A percentile compares a stretch with the other conserved stretches of the same genome.
These are phyloP conservation scores for Picus viridis DNA, from an alignment of 2,797 vertebrate genomes.

Conservation along the genomic window DNA sequence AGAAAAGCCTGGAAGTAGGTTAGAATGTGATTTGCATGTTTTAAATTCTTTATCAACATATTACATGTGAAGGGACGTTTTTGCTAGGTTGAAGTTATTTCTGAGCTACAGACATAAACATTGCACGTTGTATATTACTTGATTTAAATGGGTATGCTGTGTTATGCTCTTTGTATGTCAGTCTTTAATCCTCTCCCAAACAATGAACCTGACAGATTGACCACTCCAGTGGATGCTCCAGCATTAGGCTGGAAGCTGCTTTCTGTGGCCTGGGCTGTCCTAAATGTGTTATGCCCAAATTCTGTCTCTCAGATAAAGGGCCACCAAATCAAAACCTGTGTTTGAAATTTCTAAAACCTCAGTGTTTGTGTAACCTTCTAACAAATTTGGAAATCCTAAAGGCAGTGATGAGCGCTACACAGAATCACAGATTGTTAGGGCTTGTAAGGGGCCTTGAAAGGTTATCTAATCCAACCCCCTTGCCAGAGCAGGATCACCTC, in stretches of 20 bases:
- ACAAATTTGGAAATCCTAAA: background rate
- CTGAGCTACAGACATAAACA: background rate
- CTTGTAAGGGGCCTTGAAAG: no score
- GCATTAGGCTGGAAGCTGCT: background rate
- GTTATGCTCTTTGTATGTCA: background rate
- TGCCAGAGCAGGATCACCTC: no score
- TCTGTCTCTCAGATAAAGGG: background rate
- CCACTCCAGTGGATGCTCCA: background rate
- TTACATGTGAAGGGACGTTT: background rate
- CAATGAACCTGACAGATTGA: background rate
- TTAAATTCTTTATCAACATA: background rate
- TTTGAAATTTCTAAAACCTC: background rate
- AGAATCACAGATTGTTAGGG: no score
- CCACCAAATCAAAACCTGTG: background rate
- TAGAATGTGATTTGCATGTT: background rate
- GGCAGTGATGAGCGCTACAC: background rate
- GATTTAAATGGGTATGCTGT: background rate
- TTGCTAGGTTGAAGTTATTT: background rate
- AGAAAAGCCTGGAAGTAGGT: background rate
- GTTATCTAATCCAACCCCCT: no score
- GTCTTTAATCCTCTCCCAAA: background rate
- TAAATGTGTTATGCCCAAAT: background rate
- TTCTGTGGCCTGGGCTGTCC: background rate
- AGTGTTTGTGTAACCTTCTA: background rate
- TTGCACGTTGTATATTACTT: accelerated